These are phyloP conservation scores for Pseudochirops cupreus DNA, from an alignment of 2,797 vertebrate species.

Conservation along the genomic window DNA sequence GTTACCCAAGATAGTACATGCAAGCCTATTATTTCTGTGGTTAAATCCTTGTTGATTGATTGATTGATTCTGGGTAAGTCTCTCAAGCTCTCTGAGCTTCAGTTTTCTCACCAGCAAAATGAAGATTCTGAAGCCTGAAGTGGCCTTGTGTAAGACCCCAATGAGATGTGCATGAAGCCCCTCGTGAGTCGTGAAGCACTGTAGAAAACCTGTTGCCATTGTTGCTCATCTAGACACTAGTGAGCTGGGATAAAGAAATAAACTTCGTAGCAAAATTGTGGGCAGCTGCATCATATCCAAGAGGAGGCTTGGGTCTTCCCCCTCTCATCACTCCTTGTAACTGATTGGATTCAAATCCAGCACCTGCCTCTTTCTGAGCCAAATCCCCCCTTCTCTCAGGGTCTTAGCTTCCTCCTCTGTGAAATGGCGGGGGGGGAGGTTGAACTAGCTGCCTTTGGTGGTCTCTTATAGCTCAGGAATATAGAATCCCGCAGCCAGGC, in stretches of 20 bases:
- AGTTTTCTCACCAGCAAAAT: neutral
- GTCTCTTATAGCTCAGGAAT: neutral
- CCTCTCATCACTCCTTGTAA: neutral
- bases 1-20: neutral
- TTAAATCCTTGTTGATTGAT: neutral
- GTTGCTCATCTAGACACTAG: neutral
- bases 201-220: neutral
- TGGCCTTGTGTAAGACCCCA: neutral
- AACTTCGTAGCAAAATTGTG: neutral
- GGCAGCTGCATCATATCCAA: neutral
- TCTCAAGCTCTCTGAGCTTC: neutral
- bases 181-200: neutral
- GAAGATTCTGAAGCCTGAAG: neutral
- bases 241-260: neutral
- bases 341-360: neutral
- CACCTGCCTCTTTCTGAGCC: neutral
- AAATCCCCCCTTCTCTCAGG: neutral
- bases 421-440: neutral
- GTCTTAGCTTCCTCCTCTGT: neutral
- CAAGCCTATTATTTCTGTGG: neutral
- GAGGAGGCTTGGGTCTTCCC: neutral
- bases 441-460: neutral
- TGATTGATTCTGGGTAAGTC: neutral
- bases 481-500: neutral
- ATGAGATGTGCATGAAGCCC: neutral